These are phyloP conservation scores for Goniozus legneri DNA, from an alignment of 1,140 invertebrate species.

Conservation along the genomic window DNA sequence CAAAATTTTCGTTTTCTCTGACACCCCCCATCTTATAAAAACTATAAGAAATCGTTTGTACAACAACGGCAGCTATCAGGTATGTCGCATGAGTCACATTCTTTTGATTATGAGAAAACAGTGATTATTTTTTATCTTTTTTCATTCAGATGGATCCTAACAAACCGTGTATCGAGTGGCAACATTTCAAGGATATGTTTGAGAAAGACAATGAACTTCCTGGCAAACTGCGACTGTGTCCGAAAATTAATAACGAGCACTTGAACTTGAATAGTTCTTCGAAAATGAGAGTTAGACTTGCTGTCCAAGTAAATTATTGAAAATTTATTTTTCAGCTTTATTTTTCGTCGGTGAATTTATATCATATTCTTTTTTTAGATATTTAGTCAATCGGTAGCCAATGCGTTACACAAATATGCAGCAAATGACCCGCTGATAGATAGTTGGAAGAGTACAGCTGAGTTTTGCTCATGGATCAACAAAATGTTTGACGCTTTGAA, in stretches of 20 bases:
- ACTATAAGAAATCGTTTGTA: slow-evolving; percentile 20
- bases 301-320: slow-evolving; percentile 8
- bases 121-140: neutral
- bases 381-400: slow-evolving; percentile 3
- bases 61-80: slow-evolving; percentile 1
- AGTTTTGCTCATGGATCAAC: slow-evolving; percentile 3
- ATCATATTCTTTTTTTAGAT: neutral
- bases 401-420: neutral
- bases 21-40: slow-evolving; percentile 25
- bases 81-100: neutral
- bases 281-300: slow-evolving; percentile 18
- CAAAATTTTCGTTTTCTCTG: slow-evolving; percentile 23
- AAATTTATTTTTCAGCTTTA: neutral
- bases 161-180: slow-evolving; percentile 3
- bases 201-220: slow-evolving; percentile 8
- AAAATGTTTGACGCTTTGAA: slow-evolving; percentile 9
- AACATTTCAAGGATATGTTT: slow-evolving; percentile 6
- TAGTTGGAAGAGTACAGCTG: neutral
- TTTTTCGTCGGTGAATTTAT: neutral
- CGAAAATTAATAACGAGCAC: slow-evolving; percentile 9
- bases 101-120: neutral
- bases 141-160: slow-evolving; percentile 3
- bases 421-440: neutral
- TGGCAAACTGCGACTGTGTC: slow-evolving; percentile 5
- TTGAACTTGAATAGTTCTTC: slow-evolving; percentile 6